phyloP scores from a whole-genome alignment of 2,797 vertebrate genomes.

The Otus scops region DNA sequence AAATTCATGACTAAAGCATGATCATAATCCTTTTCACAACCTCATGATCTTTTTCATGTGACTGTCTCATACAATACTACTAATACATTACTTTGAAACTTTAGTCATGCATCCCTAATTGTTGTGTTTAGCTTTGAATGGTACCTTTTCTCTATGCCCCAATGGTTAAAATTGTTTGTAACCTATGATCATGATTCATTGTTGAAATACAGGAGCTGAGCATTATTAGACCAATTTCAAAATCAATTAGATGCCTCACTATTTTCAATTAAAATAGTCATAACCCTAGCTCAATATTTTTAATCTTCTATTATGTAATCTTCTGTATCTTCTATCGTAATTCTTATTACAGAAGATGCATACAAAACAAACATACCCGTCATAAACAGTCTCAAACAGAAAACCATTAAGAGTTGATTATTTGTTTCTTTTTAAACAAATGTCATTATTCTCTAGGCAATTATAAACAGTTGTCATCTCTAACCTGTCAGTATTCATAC shows the following conservation, averaged over 20 bases:
- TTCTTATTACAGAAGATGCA: neutral
- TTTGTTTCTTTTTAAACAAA: neutral
- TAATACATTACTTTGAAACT: constrained; percentile 37
- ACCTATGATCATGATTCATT: neutral
- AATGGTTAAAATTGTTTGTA: neutral
- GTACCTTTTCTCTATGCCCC: constrained; percentile 28
- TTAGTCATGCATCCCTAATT: constrained; percentile 61
- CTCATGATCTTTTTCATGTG: constrained; percentile 84
- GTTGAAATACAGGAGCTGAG: neutral
- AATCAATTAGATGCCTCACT: neutral
- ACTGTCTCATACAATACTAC: constrained; percentile 76
- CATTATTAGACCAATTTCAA: neutral
- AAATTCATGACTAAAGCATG: constrained; percentile 53
- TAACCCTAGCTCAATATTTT: neutral
- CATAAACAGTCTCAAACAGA: neutral
- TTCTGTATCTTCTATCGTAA: neutral
- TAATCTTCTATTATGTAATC: neutral
- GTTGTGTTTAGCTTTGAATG: constrained; percentile 19
- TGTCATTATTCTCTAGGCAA: neutral
- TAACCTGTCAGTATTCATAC: neutral
- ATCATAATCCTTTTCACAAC: constrained; percentile 54
- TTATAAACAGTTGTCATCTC: neutral
- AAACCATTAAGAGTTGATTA: neutral
- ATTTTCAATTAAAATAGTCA: neutral
- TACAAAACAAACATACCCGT: neutral